Base-by-base conservation (phyloP, 1,140 invertebrate genomes). In the Trachymyrmex cornetzi region DNA sequence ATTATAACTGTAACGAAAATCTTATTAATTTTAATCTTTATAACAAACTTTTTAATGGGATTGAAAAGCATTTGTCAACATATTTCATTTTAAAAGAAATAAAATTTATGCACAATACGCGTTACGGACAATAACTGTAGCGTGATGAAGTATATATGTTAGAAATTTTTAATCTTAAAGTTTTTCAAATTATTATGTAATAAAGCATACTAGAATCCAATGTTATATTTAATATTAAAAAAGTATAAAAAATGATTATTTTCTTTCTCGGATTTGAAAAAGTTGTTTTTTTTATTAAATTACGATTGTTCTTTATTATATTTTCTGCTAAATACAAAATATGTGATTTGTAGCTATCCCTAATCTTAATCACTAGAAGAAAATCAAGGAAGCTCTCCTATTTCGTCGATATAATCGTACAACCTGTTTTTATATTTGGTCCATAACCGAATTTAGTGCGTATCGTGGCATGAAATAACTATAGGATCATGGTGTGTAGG, bases 361-460 rank as follows among this genome's bases (percentile, higher is more conserved):
- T 7, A n/a, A 55, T 38, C 2, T 64, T 22, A 27, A n/a, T 66
- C 14, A 24, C 11, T 22, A 9, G 22, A 5, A 24, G 27, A 6
- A 38, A 57, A 14, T 5, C 75, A n/a, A 12, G 14, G 11, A 59
- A 14, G 16, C 11, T 50, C 44, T 22, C 22, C 48, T 16, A 38
- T 66, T 34, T 14, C 63, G 9, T 69, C 27, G 59, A 69, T 34
- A 55, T 55, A 27, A 71, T 81, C 64, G 64, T 81, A 38, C 66
- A 24, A 50, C 50, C 44, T 71, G 55, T 59, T 57, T 57, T 82
- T 82, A 66, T 61, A 75, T 59, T 69, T 38, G 59, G 64, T 72
- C 3, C 66, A 53, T 50, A 57, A 64, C 87, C 81, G 77, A 89
- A 91, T 90, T 89, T 87, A 90, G 89, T 55, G 57, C 27, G 63